phyloP scores from a whole-genome alignment of 2,888 invertebrate genomes.

The Clunio marinus region DNA sequence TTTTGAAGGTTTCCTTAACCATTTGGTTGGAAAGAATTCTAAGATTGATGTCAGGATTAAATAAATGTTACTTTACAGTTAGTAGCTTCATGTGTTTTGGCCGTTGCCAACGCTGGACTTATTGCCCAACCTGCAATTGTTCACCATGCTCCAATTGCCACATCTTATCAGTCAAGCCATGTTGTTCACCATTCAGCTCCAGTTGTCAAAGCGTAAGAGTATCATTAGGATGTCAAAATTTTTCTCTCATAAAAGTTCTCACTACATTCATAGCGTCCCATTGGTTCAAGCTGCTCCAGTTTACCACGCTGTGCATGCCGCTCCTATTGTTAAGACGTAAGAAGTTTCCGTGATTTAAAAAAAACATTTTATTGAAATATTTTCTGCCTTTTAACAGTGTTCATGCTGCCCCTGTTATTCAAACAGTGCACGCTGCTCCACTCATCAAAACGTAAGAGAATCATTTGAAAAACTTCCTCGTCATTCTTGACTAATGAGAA shows the following conservation, averaged over 20 bases:
- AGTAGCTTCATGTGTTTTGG: conserved; percentile 48
- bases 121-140: conserved; percentile 46
- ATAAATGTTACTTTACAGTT: conserved; percentile 43
- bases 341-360: not conserved
- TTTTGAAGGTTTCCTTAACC: no score
- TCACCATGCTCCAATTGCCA: conserved; percentile 47
- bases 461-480: conserved; percentile 43
- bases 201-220: conserved; percentile 34
- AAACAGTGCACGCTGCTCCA: conserved; percentile 45
- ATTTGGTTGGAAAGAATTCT: not conserved
- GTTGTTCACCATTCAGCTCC: conserved; percentile 42
- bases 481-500: conserved; percentile 45
- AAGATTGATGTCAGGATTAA: not conserved
- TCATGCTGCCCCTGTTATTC: not conserved
- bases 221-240: not conserved
- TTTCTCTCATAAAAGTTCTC: not conserved
- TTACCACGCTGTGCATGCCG: not conserved
- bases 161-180: conserved; percentile 22
- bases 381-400: not conserved
- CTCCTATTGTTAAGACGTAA: conserved; percentile 15
- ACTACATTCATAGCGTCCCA: conserved; percentile 14
- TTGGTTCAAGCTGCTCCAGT: conserved; percentile 28
- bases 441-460: conserved; percentile 51
- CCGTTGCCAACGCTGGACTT: conserved; percentile 50
- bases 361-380: not conserved